Evolutionary conservation across 1,140 invertebrate species (phyloP).

Genomic region (Periplaneta americana): DNA sequence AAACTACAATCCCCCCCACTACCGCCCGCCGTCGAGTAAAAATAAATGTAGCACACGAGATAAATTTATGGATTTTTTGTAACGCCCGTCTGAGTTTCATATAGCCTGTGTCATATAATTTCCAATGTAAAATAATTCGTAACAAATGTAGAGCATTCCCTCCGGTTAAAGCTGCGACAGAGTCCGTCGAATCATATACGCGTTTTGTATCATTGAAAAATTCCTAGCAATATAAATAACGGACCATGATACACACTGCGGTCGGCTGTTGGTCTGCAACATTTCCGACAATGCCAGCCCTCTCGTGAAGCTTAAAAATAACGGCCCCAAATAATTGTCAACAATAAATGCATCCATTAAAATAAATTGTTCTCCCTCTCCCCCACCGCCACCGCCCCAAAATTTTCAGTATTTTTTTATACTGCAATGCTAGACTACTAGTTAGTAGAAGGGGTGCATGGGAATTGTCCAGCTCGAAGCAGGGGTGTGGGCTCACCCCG

Average conservation of each 20-base stretch:
- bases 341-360: background rate
- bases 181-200: background rate
- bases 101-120: too few relatives aligned
- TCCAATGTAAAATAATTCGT: background rate
- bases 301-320: background rate
- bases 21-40: too few relatives aligned
- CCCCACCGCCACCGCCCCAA: background rate
- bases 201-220: background rate
- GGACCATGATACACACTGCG: background rate
- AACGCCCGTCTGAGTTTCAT: too few relatives aligned
- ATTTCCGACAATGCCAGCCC: background rate
- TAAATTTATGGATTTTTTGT: too few relatives aligned
- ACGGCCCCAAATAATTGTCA: background rate
- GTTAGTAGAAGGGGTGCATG: background rate
- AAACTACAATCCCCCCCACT: too few relatives aligned
- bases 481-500: background rate
- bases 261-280: background rate
- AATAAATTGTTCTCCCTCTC: background rate
- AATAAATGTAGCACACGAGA: too few relatives aligned
- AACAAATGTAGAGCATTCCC: background rate
- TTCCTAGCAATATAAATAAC: background rate
- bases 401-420: background rate
- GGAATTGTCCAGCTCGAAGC: background rate
- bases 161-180: background rate
- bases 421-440: background rate